phyloP scores from a whole-genome alignment of 2,888 invertebrate species.

The Linnaemya tessellans region DNA sequence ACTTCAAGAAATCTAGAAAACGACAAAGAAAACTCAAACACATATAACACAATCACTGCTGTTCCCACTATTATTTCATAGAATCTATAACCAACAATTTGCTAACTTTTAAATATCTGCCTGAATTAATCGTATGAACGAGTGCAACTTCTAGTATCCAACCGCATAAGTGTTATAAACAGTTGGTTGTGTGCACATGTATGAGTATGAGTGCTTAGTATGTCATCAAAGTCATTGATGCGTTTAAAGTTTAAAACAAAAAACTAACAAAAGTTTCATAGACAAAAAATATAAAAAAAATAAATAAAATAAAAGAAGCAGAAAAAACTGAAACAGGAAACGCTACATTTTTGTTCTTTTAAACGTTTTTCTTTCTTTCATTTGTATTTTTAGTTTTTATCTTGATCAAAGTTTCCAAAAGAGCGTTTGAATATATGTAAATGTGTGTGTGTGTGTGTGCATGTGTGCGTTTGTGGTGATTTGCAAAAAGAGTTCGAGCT shows the following conservation, averaged over 20 bases:
- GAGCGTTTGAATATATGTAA: neutral
- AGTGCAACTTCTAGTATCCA: conserved; percentile 20
- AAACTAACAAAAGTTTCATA: conserved; percentile 37
- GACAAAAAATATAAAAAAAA: conserved; percentile 24
- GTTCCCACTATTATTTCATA: too few relatives aligned
- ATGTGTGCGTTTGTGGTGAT: neutral
- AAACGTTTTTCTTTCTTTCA: conserved; percentile 52
- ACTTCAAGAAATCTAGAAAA: too few relatives aligned
- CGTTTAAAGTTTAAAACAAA: conserved; percentile 59
- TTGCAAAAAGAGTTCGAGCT: conserved; percentile 42
- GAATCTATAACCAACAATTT: neutral
- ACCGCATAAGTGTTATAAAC: conserved; percentile 37
- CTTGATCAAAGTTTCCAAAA: conserved; percentile 61
- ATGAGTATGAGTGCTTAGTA: conserved; percentile 10
- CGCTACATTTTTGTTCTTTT: conserved; percentile 65
- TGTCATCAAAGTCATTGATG: conserved; percentile 70
- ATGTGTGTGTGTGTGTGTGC: neutral
- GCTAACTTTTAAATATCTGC: conserved; percentile 34
- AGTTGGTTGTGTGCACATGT: neutral
- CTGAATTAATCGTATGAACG: neutral
- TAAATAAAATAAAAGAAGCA: conserved; percentile 14
- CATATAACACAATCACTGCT: too few relatives aligned
- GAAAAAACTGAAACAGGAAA: conserved; percentile 67
- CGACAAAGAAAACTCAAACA: too few relatives aligned
- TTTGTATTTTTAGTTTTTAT: conserved; percentile 45